A percentile compares a stretch with the other conserved stretches of the same genome.
Conservation (phyloP, 1,140 invertebrate species). For the Asbolus verrucosus region DNA sequence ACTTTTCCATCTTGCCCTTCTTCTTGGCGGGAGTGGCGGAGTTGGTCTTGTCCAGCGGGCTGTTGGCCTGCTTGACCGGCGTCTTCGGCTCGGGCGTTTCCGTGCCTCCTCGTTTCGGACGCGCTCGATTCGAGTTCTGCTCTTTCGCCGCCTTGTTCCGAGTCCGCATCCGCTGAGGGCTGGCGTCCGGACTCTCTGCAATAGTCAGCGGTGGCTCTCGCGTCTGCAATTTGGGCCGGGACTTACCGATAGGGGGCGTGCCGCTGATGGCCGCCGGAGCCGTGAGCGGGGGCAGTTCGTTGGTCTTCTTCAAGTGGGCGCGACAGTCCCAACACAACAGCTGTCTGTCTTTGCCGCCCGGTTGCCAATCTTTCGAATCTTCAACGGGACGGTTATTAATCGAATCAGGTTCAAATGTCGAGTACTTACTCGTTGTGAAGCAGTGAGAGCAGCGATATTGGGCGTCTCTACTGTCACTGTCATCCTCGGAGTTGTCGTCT, state of each 20-base stretch:
- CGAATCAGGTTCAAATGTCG: too few species aligned
- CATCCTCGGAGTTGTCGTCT: constrained; percentile 92
- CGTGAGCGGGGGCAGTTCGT: constrained; percentile 75
- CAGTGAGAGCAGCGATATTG: constrained; percentile 68
- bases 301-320: constrained; percentile 85
- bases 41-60: constrained; percentile 67
- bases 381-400: background rate
- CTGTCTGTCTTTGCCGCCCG: constrained; percentile 81
- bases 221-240: too few species aligned
- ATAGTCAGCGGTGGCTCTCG: constrained; percentile 65
- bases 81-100: constrained; percentile 80
- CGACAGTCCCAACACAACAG: constrained; percentile 87
- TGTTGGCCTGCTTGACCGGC: constrained; percentile 62
- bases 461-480: constrained; percentile 87
- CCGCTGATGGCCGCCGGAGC: constrained; percentile 58
- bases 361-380: constrained; percentile 73
- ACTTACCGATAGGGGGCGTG: constrained; percentile 54
- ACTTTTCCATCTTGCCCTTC: constrained; percentile 72
- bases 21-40: constrained; percentile 71
- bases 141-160: constrained; percentile 85
- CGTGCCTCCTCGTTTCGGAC: constrained; percentile 71
- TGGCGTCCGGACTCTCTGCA: constrained; percentile 80
- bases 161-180: constrained; percentile 88
- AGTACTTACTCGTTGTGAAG: constrained; percentile 74
- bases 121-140: constrained; percentile 69